Percentiles rank a stretch among this genome's conserved stretches.
Evolutionary conservation across 1,140 invertebrate species (phyloP).

Genomic region (Helicoverpa zea): DNA sequence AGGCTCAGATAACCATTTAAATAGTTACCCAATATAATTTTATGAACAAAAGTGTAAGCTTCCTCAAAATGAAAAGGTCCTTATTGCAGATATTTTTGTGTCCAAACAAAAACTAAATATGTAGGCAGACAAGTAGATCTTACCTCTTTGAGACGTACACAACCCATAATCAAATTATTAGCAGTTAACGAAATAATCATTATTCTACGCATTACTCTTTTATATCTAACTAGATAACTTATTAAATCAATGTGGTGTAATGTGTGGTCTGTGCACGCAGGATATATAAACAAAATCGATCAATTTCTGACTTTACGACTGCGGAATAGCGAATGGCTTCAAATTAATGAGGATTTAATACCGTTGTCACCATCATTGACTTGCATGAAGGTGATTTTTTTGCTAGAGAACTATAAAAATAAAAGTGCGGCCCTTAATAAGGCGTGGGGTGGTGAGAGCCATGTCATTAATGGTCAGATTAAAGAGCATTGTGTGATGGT

Average conservation of each 20-base stretch:
- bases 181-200: no score
- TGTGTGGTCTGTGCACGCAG: conserved; percentile 17
- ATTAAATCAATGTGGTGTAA: background rate
- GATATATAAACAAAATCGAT: conserved; percentile 37
- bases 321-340: conserved; percentile 10
- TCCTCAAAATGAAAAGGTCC: conserved; percentile 1
- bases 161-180: no score
- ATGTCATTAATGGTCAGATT: conserved; percentile 50
- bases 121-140: no score
- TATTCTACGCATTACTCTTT: background rate
- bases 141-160: no score
- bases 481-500: conserved; percentile 46
- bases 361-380: conserved; percentile 55
- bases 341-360: conserved; percentile 49
- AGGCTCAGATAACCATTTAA: conserved; percentile 25
- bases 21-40: conserved; percentile 34
- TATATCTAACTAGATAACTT: background rate
- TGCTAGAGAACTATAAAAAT: conserved; percentile 54
- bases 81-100: background rate
- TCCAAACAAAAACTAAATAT: no score
- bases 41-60: conserved; percentile 24
- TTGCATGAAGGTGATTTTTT: conserved; percentile 62
- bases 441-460: conserved; percentile 51
- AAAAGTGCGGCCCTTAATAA: conserved; percentile 59
- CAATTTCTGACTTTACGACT: conserved; percentile 37